phyloP scores from a whole-genome alignment of 2,888 invertebrate species.

The Amorpha juglandis region DNA sequence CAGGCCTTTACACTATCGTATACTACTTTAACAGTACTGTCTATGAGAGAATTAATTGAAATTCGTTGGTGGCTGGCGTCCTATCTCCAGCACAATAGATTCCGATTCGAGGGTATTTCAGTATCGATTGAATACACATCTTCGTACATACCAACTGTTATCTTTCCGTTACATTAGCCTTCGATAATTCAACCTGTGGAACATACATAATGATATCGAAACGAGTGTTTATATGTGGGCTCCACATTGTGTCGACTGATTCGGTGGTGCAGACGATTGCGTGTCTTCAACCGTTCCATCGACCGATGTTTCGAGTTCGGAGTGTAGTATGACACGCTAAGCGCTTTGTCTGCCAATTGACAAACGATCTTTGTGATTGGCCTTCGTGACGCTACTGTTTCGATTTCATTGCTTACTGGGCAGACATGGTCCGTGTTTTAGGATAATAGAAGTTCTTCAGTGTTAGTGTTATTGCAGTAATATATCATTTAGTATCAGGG shows the following conservation, averaged over 20 bases:
- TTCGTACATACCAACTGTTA: slow-evolving; percentile 42
- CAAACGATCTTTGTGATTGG: slow-evolving; percentile 66
- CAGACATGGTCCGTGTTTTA: slow-evolving; percentile 40
- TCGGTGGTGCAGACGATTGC: slow-evolving; percentile 47
- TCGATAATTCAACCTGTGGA: slow-evolving; percentile 59
- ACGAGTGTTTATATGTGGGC: slow-evolving; percentile 48
- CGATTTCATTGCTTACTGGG: slow-evolving; percentile 47
- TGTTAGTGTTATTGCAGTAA: slow-evolving; percentile 36
- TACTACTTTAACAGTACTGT: not conserved
- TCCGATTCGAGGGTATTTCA: not conserved
- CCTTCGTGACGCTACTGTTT: slow-evolving; percentile 52
- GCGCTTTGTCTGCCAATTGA: slow-evolving; percentile 63
- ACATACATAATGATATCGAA: slow-evolving; percentile 40
- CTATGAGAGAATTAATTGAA: slow-evolving; percentile 7
- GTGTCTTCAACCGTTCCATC: slow-evolving; percentile 66
- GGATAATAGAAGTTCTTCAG: slow-evolving; percentile 41
- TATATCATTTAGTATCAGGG: not conserved
- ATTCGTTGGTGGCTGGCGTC: not conserved
- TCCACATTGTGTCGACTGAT: slow-evolving; percentile 47
- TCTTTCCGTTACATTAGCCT: slow-evolving; percentile 57
- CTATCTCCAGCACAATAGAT: slow-evolving; percentile 8
- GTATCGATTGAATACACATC: slow-evolving; percentile 21
- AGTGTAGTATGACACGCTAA: slow-evolving; percentile 73
- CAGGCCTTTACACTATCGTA: not conserved
- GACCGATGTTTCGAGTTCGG: slow-evolving; percentile 58